Conservation (phyloP, 2,113 vertebrate genomes). For the Leucopsar rothschildi region DNA sequence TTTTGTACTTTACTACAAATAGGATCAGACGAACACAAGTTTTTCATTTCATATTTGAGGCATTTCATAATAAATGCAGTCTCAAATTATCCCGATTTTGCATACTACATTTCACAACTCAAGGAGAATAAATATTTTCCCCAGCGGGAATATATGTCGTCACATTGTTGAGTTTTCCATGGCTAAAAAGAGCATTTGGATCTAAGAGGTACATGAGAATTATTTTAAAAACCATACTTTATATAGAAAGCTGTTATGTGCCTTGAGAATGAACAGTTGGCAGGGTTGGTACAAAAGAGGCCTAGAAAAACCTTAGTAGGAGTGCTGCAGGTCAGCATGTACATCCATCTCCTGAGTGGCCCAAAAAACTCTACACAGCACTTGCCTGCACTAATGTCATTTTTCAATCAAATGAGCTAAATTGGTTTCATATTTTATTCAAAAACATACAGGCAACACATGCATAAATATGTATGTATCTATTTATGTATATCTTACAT, state of each 20-base stretch:
- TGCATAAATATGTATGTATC: not conserved
- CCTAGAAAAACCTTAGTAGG: not conserved
- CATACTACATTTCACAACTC: not conserved
- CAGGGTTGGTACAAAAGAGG: not conserved
- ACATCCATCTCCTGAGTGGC: not conserved
- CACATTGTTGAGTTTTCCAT: not conserved
- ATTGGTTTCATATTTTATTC: not conserved
- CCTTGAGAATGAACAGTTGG: not conserved
- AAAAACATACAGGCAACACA: not conserved
- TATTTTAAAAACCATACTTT: slow-evolving; percentile 42
- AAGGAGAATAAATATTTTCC: not conserved
- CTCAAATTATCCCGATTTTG: not conserved
- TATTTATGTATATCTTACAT: not conserved
- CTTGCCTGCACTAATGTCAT: not conserved
- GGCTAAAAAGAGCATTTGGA: slow-evolving; percentile 1
- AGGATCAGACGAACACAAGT: not conserved
- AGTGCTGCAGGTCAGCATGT: not conserved
- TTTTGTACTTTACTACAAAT: not conserved
- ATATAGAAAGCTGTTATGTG: slow-evolving; percentile 3
- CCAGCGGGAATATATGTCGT: not conserved
- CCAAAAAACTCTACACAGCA: not conserved
- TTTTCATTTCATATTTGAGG: not conserved
- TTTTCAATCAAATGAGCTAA: not conserved
- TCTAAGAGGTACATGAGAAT: not conserved
- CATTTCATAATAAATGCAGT: not conserved